Evolutionary conservation across 2,888 invertebrate genomes (phyloP), one percentile per base, ranked within the genome.

Genomic region (Nemotelus pantherinus): DNA sequence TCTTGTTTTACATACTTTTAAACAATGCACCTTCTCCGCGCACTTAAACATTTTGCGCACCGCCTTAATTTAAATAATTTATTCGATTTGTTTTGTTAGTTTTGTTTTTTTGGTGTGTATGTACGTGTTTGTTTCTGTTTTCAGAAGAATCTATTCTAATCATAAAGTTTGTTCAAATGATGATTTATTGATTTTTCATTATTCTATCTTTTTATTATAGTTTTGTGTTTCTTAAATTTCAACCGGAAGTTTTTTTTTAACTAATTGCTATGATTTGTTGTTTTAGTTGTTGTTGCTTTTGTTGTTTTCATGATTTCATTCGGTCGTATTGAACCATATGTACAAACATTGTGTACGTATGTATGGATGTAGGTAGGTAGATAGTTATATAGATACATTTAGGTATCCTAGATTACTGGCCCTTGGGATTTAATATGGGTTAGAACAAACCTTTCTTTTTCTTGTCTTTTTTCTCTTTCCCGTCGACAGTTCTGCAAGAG

Each of bases 381-480:
- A 1, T 25, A 25, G 25, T 25, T 25, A 25, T 25, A 25, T 25
- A 25, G 25, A 25, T 25, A 25, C 25, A 25, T 25, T 25, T 25
- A 25, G 25, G 25, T 25, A 7, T 7, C 7, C 43, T 6, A 60
- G 9, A 39, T 68, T 63, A 64, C 70, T 71, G 77, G 70, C 58
- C 77, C 70, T 77, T 77, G 57, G 77, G 43, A 48, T 68, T 65
- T 80, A 80, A 80, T 80, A 81, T 80, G 81, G 82, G 82, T 91
- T 93, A 95, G 89, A 95, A 95, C 88, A 95, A 92, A 87, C 95
- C 94, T 90, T 95, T 95, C 91, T 93, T 94, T 91, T 95, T 95
- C 90, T 94, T 94, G 86, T 91, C 93, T 89, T 95, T 95, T 88
- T 95, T 94, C 85, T 94, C 94, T 89, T 95, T 94, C 83, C 95